Evolutionary conservation across 2,113 vertebrate genomes (phyloP), one percentile per base, ranked within the genome.

Genomic region (Esox niger): DNA sequence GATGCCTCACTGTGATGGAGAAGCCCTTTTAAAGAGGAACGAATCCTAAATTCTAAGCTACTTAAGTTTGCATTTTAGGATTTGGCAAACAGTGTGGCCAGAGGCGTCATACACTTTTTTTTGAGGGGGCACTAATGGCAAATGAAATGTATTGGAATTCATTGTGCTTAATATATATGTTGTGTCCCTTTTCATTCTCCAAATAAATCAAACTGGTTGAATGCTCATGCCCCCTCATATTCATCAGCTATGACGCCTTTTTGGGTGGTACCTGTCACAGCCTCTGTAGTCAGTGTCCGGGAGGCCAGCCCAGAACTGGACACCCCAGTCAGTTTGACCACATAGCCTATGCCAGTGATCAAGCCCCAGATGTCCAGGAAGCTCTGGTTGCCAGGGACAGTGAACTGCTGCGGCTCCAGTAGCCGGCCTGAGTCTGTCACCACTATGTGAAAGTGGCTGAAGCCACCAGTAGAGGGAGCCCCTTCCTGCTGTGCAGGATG

Each of bases 351-450:
- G 75, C 91, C 89, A n/a, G 91, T 92, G 70, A 92, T 92, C 79
- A 92, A 88, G 73, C 91, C 89, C 86, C 86, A 81, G 78, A 91
- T 77, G 72, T 92, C 87, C 85, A 91, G 80, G 58, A 84, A 77
- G 66, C 73, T 88, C 79, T 88, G 86, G 82, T 91, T 88, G 72
- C 90, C 89, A 2, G 86, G 84, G 43, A 91, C 86, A 52, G 77
- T 75, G 82, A 88, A 88, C 80, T 91, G 85, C 83, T 95, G 95
- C 77, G 96, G 94, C 86, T 96, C 93, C 93, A 98, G 91, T 87
- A 98, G 93, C 93, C 92, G 94, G 81, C 96, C 95, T 61, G 95
- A 97, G 88, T 98, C 96, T 79, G 94, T 94, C 91, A 97, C 94
- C 85, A 92, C 91, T 88, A 98, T 86, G 77, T 94, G 87, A 89